Base-by-base conservation (phyloP, 2,113 vertebrate species). In the Pachycephala philippinensis region DNA sequence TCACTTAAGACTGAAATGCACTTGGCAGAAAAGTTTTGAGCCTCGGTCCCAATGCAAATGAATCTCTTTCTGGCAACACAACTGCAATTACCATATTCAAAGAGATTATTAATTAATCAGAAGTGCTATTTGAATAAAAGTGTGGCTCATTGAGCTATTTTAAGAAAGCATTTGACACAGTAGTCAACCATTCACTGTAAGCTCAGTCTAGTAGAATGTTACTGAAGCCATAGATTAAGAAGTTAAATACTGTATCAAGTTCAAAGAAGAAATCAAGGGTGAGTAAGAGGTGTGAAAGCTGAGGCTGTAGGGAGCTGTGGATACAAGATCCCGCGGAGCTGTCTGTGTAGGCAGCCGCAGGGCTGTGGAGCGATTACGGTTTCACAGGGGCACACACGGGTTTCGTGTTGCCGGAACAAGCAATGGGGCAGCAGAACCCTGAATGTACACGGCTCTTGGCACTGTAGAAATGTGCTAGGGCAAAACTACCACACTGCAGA, bases 291-390 rank as follows among this genome's bases (percentile, higher is more conserved):
- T 4, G 6, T 84, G 83, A 95, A 94, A 94, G 81, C 69, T 76
- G 81, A 91, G 74, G 93, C 89, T 69, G 17, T 21, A 11, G 66
- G 84, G 63, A 87, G 57, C 70, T 15, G 40, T 11, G 42, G 84
- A 79, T 12, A 95, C 0, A 13, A 66, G 94, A 93, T 89, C 79
- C 85, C 4, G 0, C 3, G 2, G 85, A 44, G 61, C 10, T 24
- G 22, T 45, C n/a, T n/a, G 54, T 0, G 0, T 2, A 10, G 2
- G 24, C 19, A 47, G 39, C 11, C 0, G 3, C 3, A 0, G 47
- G 27, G 84, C 69, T 30, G 3, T 21, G 42, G 21, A 0, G 15
- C 3, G 4, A 57, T 45, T 28, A 15, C 66, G 24, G 50, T 59
- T 66, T 53, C 90, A 27, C 63, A 6, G 2, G 44, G 71, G n/a